A percentile compares a stretch with the other conserved stretches of the same genome.
These are phyloP conservation scores for Poeciliopsis occidentalis DNA, from an alignment of 2,113 vertebrate genomes.

Conservation along the genomic window DNA sequence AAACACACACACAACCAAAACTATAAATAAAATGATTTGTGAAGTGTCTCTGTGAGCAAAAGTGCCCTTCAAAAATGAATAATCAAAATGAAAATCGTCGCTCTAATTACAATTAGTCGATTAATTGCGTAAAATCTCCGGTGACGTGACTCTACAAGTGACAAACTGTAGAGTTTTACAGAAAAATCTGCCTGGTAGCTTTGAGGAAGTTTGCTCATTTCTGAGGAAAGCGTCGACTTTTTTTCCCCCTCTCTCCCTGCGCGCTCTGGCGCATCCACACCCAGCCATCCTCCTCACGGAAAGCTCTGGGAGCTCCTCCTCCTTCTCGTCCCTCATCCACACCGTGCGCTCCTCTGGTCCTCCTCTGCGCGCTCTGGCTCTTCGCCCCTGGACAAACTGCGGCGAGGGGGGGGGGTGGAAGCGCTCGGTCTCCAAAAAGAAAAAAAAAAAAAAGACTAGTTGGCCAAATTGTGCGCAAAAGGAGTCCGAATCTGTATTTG, in stretches of 20 bases:
- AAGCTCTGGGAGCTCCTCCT: conserved; percentile 29
- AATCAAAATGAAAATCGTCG: too few relatives aligned
- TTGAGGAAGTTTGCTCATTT: conserved; percentile 53
- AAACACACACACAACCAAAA: too few relatives aligned
- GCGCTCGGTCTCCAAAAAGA: conserved; percentile 59
- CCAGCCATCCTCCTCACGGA: not conserved
- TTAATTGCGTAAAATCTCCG: too few relatives aligned
- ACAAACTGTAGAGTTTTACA: too few relatives aligned
- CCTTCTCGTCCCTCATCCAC: conserved; percentile 13
- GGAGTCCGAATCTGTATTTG: conserved; percentile 1
- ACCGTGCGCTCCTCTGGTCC: conserved; percentile 53
- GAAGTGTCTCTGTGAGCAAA: too few relatives aligned
- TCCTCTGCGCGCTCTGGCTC: conserved; percentile 64
- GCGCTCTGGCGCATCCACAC: conserved; percentile 15
- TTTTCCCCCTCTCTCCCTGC: conserved; percentile 7
- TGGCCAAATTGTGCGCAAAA: conserved; percentile 22
- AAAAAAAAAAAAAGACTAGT: not conserved
- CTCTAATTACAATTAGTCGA: too few relatives aligned
- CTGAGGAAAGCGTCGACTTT: conserved; percentile 29
- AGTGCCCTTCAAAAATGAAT: too few relatives aligned
- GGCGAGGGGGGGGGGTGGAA: conserved; percentile 7
- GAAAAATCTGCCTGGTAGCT: conserved; percentile 11
- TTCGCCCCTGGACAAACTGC: conserved; percentile 53
- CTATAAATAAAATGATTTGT: too few relatives aligned
- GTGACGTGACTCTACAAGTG: too few relatives aligned